Evolutionary conservation across 2,797 vertebrate species (phyloP).

Genomic region (Morelia viridis): DNA sequence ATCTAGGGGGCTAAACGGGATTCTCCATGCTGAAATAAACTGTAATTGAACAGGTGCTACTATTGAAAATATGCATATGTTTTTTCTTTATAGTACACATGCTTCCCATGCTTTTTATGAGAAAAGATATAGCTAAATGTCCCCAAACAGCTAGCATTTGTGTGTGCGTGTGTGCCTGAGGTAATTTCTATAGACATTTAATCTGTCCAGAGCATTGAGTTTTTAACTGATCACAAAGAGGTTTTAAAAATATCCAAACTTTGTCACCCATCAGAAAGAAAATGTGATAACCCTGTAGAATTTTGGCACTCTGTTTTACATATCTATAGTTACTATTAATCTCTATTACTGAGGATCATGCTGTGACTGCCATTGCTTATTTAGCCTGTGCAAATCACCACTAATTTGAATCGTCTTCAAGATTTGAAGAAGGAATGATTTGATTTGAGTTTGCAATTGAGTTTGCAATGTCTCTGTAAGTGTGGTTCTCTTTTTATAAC

Average conservation of each 20-base stretch:
- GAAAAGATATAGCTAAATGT: conserved; percentile 83
- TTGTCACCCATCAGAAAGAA: background rate
- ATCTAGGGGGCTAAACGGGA: conserved; percentile 93
- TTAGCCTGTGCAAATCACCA: background rate
- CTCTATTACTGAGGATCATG: background rate
- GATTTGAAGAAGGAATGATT: background rate
- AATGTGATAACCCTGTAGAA: background rate
- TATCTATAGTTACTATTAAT: background rate
- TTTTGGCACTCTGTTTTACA: background rate
- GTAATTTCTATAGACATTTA: conserved; percentile 85
- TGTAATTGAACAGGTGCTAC: conserved; percentile 91
- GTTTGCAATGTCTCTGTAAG: too few relatives aligned
- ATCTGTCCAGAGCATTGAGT: background rate
- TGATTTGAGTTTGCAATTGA: background rate
- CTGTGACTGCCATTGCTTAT: background rate
- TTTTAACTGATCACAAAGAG: background rate
- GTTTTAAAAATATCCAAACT: background rate
- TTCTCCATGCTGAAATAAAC: conserved; percentile 87
- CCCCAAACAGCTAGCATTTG: conserved; percentile 72
- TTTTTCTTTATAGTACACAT: conserved; percentile 95
- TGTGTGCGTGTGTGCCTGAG: conserved; percentile 67
- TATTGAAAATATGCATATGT: conserved; percentile 99
- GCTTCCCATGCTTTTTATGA: conserved; percentile 92
- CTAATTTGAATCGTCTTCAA: background rate
- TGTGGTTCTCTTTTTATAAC: too few relatives aligned